Conservation (phyloP, 2,113 vertebrate species). For the Melanostigma gelatinosum region DNA sequence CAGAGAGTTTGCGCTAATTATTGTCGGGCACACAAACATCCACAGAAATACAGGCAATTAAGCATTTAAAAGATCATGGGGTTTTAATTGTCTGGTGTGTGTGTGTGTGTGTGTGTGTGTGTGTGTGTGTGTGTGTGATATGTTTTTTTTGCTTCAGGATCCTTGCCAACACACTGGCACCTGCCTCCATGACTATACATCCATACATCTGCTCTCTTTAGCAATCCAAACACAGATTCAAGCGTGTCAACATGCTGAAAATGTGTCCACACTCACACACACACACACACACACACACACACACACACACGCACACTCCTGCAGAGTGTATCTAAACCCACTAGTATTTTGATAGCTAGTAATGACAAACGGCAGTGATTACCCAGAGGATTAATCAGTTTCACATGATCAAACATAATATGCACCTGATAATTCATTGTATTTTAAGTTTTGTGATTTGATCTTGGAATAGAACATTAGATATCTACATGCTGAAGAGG, state of each 20-base stretch:
- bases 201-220: constrained; percentile 43
- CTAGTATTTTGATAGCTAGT: background rate
- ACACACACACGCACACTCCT: constrained; percentile 3
- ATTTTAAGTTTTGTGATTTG: background rate
- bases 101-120: constrained; percentile 12
- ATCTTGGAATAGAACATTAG: background rate
- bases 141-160: constrained; percentile 12
- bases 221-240: constrained; percentile 37
- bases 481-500: background rate
- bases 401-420: constrained; percentile 4
- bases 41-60: constrained; percentile 42
- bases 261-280: constrained; percentile 7
- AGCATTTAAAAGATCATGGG: constrained; percentile 33
- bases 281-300: background rate
- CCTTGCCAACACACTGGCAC: constrained; percentile 17
- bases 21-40: background rate
- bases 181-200: constrained; percentile 23
- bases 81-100: constrained; percentile 52
- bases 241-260: constrained; percentile 6
- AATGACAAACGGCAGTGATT: constrained; percentile 21
- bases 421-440: constrained; percentile 2
- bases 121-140: background rate
- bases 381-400: constrained; percentile 9
- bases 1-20: background rate
- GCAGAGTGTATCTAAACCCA: background rate